These are phyloP conservation scores for Folsomia manolachei DNA, from an alignment of 2,888 invertebrate genomes.

Conservation along the genomic window DNA sequence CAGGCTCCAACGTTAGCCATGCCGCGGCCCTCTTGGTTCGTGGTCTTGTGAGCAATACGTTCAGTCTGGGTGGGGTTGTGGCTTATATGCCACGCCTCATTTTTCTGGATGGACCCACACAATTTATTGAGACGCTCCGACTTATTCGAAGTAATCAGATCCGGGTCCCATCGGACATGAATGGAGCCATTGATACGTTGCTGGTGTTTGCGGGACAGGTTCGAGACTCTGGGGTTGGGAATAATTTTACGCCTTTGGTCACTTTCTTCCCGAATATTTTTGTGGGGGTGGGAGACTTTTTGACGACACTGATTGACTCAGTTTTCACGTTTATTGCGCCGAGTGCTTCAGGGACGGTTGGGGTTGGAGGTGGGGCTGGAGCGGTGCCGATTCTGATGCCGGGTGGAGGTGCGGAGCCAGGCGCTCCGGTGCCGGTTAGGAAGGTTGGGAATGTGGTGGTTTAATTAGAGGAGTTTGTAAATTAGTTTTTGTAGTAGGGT, in stretches of 20 bases:
- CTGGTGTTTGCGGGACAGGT: conserved; percentile 48
- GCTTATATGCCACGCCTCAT: conserved; percentile 49
- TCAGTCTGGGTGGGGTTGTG: conserved; percentile 46
- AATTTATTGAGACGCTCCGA: conserved; percentile 48
- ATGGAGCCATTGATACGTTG: conserved; percentile 48
- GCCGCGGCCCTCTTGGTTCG: conserved; percentile 48
- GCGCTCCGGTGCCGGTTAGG: no score
- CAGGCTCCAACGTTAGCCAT: conserved; percentile 46
- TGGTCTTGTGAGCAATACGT: conserved; percentile 44
- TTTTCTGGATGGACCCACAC: conserved; percentile 49
- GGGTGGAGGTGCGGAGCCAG: no score
- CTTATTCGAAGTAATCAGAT: conserved; percentile 49
- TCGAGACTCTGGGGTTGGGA: conserved; percentile 43
- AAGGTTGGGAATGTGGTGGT: no score
- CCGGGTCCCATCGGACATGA: conserved; percentile 47
- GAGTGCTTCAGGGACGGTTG: no score
- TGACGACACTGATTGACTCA: conserved; percentile 47
- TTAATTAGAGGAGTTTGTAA: neutral
- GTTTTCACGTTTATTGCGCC: conserved; percentile 48
- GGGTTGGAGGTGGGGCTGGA: no score
- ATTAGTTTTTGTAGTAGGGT: no score
- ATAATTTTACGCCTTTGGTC: conserved; percentile 45
- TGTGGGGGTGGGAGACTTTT: conserved; percentile 47
- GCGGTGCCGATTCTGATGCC: no score
- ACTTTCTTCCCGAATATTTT: conserved; percentile 49